Evolutionary conservation across 2,888 invertebrate species (phyloP), one percentile per base, ranked within the genome.

Genomic region (Acrobasis consociella): DNA sequence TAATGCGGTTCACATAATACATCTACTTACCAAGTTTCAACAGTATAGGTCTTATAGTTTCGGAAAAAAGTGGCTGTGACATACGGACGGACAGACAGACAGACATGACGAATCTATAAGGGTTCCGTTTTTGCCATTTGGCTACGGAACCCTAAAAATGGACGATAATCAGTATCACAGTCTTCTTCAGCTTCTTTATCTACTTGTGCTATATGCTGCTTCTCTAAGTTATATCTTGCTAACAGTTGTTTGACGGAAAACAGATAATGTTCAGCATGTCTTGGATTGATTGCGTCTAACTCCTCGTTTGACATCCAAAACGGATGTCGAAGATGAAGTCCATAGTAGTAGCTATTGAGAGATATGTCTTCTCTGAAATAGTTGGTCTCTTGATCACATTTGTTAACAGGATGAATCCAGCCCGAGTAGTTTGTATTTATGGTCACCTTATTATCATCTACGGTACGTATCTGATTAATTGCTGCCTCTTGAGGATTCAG

Each of bases 301-400:
- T 93, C 91, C 39, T 90, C 85, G 64, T 89, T 87, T 8, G 86
- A 82, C 88, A 95, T 87, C 94, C 94, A 95, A 79, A 92, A 94
- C 1, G 95, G 95, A 72, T 89, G 92, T 65, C 93, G 80, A 51
- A 93, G 76, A 69, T 94, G 93, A 69, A 93, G 81, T 67, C 92
- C 93, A 69, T 92, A 93, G 78, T 95, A 94, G 76, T 92, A 94
- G 55, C 91, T 84, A 74, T 94, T 95, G 11, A 95, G 76, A 31
- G 93, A 93, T 62, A 95, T 85, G 68, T 95, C 95, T 86, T 95
- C 95, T 67, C 93, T 93, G 73, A 95, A 95, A 73, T 95, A 95
- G 64, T 94, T 93, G 11, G 95, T 73, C 62, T 90, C 86, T 69
- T 92, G 88, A 68, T 94, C 93, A 60, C 89, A 87, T 64, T 81